Conservation (phyloP, 1,140 invertebrate species). For the Helicoverpa armigera region DNA sequence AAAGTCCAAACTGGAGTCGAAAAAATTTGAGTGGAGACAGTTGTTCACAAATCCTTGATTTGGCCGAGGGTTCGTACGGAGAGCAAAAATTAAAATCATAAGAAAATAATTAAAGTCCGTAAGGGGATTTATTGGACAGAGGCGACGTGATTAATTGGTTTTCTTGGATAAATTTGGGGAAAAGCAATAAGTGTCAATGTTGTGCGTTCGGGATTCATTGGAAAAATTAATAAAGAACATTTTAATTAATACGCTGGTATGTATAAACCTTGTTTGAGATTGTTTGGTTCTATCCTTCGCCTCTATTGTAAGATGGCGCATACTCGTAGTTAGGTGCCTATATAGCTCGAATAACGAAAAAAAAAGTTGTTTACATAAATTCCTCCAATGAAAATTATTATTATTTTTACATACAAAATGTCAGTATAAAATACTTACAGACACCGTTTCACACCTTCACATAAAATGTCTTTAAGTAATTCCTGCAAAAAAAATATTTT, state of each 20-base stretch:
- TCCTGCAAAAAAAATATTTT: too few relatives aligned
- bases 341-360: too few relatives aligned
- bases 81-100: constrained; percentile 86
- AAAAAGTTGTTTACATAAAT: too few relatives aligned
- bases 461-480: too few relatives aligned
- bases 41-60: constrained; percentile 81
- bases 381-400: too few relatives aligned
- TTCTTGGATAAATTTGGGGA: constrained; percentile 71
- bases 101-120: constrained; percentile 86
- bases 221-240: constrained; percentile 73
- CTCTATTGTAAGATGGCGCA: too few relatives aligned
- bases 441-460: too few relatives aligned
- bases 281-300: neutral
- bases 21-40: constrained; percentile 84
- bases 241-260: constrained; percentile 67
- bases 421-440: too few relatives aligned
- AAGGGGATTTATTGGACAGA: constrained; percentile 85
- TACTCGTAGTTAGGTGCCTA: too few relatives aligned
- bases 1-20: constrained; percentile 74
- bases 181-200: constrained; percentile 86
- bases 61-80: constrained; percentile 62
- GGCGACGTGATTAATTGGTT: constrained; percentile 84
- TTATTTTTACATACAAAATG: too few relatives aligned
- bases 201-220: constrained; percentile 68
- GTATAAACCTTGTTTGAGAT: neutral